phyloP scores from a whole-genome alignment of 2,888 invertebrate species.

The Xestia xanthographa region DNA sequence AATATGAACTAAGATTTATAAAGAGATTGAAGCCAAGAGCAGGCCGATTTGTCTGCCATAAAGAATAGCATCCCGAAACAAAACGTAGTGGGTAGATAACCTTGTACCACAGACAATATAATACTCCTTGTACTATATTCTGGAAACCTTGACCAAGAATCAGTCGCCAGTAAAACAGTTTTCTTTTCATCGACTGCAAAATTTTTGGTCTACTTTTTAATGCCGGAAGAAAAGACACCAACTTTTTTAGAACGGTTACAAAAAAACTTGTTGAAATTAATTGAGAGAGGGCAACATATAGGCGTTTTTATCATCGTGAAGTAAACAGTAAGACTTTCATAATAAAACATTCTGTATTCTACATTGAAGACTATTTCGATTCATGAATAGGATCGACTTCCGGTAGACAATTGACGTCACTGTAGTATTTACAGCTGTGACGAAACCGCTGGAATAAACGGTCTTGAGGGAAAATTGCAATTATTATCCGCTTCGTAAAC shows the following conservation, averaged over 20 bases:
- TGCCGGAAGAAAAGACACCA: neutral
- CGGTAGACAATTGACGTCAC: constrained; percentile 42
- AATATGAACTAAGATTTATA: neutral
- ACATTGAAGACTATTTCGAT: constrained; percentile 34
- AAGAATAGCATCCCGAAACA: neutral
- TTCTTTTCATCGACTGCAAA: neutral
- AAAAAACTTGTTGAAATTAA: neutral
- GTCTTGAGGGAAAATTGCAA: constrained; percentile 13
- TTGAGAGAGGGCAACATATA: neutral
- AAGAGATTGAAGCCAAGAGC: neutral
- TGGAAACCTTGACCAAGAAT: constrained; percentile 15
- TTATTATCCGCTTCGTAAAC: constrained; percentile 3
- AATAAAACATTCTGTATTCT: constrained; percentile 14
- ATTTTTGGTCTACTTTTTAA: neutral
- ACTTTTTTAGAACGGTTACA: neutral
- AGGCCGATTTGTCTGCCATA: neutral
- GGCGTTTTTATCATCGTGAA: neutral
- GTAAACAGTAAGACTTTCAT: constrained; percentile 9
- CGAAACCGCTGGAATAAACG: constrained; percentile 9
- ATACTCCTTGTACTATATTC: constrained; percentile 23
- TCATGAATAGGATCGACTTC: constrained; percentile 26
- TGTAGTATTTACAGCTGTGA: constrained; percentile 28
- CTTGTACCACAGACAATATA: too few species aligned
- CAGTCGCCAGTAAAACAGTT: neutral
- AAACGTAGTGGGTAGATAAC: neutral